Conservation (phyloP, 2,888 invertebrate species). For the Oscheius sp. region DNA sequence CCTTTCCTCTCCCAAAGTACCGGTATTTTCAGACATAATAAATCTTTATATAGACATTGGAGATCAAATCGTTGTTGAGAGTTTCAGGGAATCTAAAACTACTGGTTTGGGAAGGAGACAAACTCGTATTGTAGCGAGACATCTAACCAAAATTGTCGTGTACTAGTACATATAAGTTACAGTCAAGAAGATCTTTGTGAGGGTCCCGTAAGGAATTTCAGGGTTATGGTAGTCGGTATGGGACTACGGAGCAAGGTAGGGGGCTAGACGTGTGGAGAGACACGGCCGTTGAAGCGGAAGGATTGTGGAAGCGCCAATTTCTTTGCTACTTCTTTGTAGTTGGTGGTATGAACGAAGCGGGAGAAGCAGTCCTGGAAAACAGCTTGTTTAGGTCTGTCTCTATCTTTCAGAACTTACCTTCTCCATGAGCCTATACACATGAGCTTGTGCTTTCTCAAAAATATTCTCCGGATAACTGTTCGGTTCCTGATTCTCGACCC, state of each 20-base stretch:
- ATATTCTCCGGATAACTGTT: conserved; percentile 61
- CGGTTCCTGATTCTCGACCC: conserved; percentile 58
- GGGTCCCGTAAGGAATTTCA: conserved; percentile 27
- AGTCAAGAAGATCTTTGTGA: conserved; percentile 18
- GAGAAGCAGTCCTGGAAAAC: conserved; percentile 62
- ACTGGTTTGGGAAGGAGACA: not conserved
- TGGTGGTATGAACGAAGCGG: conserved; percentile 64
- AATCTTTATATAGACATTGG: conserved; percentile 21
- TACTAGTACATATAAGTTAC: conserved; percentile 8
- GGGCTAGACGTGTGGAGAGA: conserved; percentile 28
- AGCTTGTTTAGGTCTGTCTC: not conserved
- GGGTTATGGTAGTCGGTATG: conserved; percentile 1
- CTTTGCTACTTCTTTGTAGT: conserved; percentile 65
- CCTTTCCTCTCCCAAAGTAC: conserved; percentile 34
- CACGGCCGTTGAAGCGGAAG: conserved; percentile 54
- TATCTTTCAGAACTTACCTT: conserved; percentile 42
- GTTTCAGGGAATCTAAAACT: not conserved
- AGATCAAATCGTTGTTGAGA: conserved; percentile 26
- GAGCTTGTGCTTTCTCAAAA: conserved; percentile 63
- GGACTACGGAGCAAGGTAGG: not conserved
- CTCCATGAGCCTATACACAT: conserved; percentile 65
- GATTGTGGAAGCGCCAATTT: conserved; percentile 62
- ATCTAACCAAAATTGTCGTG: not conserved
- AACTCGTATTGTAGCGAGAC: conserved; percentile 20
- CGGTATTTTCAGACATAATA: conserved; percentile 35